These are phyloP conservation scores for Gadus chalcogrammus DNA, from an alignment of 2,113 vertebrate species.

Conservation along the genomic window DNA sequence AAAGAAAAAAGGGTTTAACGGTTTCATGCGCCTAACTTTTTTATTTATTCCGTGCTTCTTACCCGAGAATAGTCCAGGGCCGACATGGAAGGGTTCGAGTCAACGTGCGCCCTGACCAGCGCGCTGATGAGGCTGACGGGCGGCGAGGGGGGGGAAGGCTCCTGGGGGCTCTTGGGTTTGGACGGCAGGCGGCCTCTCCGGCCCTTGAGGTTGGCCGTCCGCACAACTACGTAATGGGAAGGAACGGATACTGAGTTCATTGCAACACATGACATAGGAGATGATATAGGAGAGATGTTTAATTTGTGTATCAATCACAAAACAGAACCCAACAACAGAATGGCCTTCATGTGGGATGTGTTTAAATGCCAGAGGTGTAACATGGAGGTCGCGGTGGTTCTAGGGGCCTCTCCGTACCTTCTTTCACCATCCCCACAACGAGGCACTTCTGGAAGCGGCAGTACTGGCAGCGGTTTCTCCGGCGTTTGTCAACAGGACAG, in stretches of 20 bases:
- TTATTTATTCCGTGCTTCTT: conserved; percentile 56
- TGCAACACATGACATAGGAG: neutral
- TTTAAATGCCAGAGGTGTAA: neutral
- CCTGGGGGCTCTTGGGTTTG: conserved; percentile 98
- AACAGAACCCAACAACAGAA: no score
- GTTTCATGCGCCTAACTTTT: neutral
- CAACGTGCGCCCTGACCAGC: conserved; percentile 95
- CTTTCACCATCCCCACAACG: conserved; percentile 97
- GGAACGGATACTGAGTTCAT: conserved; percentile 28
- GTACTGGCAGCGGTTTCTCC: conserved; percentile 93
- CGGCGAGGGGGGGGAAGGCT: conserved; percentile 92
- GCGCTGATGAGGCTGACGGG: conserved; percentile 98
- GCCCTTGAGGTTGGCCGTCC: conserved; percentile 96
- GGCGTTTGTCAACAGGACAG: conserved; percentile 95
- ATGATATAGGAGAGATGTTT: no score
- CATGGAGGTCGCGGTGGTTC: neutral
- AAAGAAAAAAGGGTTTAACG: conserved; percentile 1
- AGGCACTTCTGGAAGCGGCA: conserved; percentile 97
- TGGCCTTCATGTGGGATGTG: neutral
- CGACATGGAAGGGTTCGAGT: conserved; percentile 98
- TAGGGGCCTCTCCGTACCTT: conserved; percentile 77
- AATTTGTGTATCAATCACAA: no score
- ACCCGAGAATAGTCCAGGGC: conserved; percentile 97
- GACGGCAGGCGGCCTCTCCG: conserved; percentile 94
- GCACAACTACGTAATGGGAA: conserved; percentile 79